phyloP scores from a whole-genome alignment of 2,113 vertebrate species.

The Sphaerodactylus townsendi region DNA sequence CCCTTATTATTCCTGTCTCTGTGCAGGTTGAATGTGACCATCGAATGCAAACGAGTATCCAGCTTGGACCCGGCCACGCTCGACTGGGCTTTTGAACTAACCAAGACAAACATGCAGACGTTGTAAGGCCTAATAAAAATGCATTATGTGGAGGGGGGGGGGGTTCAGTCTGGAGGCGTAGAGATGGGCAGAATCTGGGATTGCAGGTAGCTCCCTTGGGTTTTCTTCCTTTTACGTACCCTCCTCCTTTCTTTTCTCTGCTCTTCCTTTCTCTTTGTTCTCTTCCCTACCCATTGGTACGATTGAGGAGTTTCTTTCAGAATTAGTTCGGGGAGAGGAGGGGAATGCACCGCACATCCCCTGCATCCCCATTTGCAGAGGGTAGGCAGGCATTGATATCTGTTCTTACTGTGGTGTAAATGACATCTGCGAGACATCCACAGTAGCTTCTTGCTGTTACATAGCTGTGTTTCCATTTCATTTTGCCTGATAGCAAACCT shows the following conservation, averaged over 20 bases:
- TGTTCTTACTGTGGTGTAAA: background rate
- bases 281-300: no score
- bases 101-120: constrained; percentile 92
- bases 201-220: background rate
- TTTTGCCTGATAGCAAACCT: background rate
- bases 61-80: constrained; percentile 83
- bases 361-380: background rate
- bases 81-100: constrained; percentile 95
- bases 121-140: constrained; percentile 78
- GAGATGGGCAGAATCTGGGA: background rate
- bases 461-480: background rate
- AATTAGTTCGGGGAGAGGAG: background rate
- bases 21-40: constrained; percentile 86
- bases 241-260: no score
- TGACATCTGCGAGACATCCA: background rate
- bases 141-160: background rate
- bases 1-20: no score
- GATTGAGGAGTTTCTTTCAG: background rate
- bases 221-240: background rate
- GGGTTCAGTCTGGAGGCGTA: background rate
- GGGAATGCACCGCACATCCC: no score
- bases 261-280: no score
- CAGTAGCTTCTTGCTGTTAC: background rate
- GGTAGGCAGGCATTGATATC: background rate
- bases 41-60: constrained; percentile 87